phyloP scores from a whole-genome alignment of 2,797 vertebrate genomes.

The Intellagama lesueurii region DNA sequence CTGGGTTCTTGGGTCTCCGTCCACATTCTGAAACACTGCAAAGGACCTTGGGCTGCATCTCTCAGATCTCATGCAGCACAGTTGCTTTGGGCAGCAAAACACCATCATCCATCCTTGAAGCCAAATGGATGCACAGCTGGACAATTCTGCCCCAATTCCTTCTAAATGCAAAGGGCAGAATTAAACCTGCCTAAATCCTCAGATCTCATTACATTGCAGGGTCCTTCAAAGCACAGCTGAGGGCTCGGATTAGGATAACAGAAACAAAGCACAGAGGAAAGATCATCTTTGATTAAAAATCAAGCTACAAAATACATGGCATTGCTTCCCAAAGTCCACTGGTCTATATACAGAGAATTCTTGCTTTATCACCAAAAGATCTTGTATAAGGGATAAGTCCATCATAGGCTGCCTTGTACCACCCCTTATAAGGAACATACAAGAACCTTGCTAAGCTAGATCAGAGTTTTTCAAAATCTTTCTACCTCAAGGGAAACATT shows the following conservation, averaged over 20 bases:
- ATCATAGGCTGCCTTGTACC: background rate
- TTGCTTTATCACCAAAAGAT: slow-evolving; percentile 7
- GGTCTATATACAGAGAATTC: background rate
- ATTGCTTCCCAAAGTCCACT: background rate
- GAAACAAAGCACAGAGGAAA: background rate
- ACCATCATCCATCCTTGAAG: background rate
- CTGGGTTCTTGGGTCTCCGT: background rate
- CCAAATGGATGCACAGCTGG: background rate
- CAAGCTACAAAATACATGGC: background rate
- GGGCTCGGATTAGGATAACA: background rate
- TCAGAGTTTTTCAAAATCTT: background rate
- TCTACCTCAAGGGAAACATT: background rate
- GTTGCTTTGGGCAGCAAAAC: background rate
- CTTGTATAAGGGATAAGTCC: background rate
- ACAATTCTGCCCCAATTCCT: slow-evolving; percentile 2
- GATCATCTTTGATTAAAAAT: slow-evolving; percentile 3
- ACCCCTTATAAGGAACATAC: background rate
- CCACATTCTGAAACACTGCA: background rate
- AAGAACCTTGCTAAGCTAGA: background rate
- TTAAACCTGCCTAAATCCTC: slow-evolving; percentile 1
- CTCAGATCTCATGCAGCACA: background rate
- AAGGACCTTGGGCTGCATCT: background rate
- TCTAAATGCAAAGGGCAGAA: slow-evolving; percentile 12
- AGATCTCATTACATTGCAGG: background rate
- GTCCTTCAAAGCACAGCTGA: background rate